Conservation (phyloP, 2,888 invertebrate species). For the Cactoblastis cactorum region DNA sequence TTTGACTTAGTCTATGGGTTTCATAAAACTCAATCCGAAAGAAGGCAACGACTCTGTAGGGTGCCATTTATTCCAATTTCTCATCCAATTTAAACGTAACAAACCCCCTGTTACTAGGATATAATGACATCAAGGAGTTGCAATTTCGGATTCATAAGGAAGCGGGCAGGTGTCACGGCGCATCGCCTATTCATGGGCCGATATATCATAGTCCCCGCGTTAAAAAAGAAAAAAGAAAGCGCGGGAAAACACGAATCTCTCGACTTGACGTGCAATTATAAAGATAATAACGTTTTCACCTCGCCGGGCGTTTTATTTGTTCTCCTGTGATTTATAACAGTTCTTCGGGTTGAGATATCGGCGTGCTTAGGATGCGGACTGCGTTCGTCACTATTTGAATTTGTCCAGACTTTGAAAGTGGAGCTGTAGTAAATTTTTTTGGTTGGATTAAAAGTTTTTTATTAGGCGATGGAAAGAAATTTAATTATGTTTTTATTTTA, state of each 20-base stretch:
- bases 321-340: conserved; percentile 71
- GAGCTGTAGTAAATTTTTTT: too few relatives aligned
- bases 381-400: background rate
- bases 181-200: conserved; percentile 76
- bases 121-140: conserved; percentile 56
- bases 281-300: conserved; percentile 79
- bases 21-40: conserved; percentile 6
- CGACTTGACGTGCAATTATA: conserved; percentile 78
- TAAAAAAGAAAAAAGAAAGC: conserved; percentile 37
- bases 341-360: conserved; percentile 41
- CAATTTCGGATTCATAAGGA: conserved; percentile 72
- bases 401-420: too few relatives aligned
- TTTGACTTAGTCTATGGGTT: background rate
- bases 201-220: conserved; percentile 65
- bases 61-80: conserved; percentile 28
- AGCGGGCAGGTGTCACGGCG: conserved; percentile 66
- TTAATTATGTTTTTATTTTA: too few relatives aligned
- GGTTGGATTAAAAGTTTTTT: too few relatives aligned
- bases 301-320: conserved; percentile 71
- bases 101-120: conserved; percentile 36
- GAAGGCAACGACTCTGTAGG: conserved; percentile 1
- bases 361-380: conserved; percentile 16
- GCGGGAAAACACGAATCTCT: conserved; percentile 47
- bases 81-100: conserved; percentile 34
- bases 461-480: too few relatives aligned